Percentiles rank a stretch among this genome's conserved stretches.
Evolutionary conservation across 2,888 invertebrate genomes (phyloP).

Genomic region (Eupithecia subumbrata): DNA sequence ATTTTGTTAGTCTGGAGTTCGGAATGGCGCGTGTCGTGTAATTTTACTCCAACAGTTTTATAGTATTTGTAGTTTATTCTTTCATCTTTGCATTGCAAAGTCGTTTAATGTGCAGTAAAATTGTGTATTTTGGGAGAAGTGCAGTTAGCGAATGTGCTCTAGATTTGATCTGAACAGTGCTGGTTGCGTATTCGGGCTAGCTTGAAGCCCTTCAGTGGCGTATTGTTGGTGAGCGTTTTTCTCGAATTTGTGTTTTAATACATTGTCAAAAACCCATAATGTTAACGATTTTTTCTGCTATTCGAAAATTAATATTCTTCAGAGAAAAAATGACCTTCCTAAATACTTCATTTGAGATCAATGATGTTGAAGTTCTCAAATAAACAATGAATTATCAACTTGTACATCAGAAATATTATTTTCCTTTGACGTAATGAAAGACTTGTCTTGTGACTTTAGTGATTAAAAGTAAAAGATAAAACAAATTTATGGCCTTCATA

Average conservation of each 20-base stretch:
- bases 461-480: background rate
- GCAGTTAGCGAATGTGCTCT: constrained; percentile 27
- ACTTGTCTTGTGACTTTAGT: background rate
- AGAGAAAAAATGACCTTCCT: background rate
- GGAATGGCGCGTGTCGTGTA: constrained; percentile 63
- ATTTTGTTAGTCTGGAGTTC: constrained; percentile 79
- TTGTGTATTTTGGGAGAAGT: constrained; percentile 30
- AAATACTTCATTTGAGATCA: constrained; percentile 7
- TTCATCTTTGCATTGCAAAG: background rate
- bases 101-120: constrained; percentile 19
- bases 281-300: background rate
- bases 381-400: constrained; percentile 11
- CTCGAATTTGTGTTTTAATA: background rate
- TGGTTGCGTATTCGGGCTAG: constrained; percentile 17
- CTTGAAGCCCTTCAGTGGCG: constrained; percentile 14
- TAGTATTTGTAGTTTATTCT: constrained; percentile 1
- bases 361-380: background rate
- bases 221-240: constrained; percentile 22
- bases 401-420: background rate
- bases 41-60: constrained; percentile 22
- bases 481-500: background rate
- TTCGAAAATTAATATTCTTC: background rate
- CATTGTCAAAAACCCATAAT: background rate
- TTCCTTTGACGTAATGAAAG: constrained; percentile 7
- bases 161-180: constrained; percentile 16